Evolutionary conservation across 1,140 invertebrate species (phyloP), one percentile per base, ranked within the genome.

Genomic region (Microplitis mediator): DNA sequence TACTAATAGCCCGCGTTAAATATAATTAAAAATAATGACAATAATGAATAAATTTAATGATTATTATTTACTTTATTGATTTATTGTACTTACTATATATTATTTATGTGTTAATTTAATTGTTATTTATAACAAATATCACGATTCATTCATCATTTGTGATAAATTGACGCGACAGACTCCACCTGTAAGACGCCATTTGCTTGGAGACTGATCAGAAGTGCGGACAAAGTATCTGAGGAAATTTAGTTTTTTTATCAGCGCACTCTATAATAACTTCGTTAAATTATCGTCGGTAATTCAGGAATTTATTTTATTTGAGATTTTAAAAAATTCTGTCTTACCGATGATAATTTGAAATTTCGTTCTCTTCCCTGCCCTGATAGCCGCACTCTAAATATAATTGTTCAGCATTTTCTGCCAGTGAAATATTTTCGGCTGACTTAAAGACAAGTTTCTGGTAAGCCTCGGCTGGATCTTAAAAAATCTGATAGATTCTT

Each of bases 111-210:
- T 75, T 67, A 74, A 80, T 85, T 84, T 61, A 75, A 63, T 35
- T 52, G 65, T 75, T 80, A 82, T 80, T 76, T 80, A 81, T 79
- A 16, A 78, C 76, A 65, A 75, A 79, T 82, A 68, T 78, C 78
- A 81, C 69, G 80, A 83, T 87, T 87, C 86, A 87, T 83, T 87
- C 86, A 87, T 87, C 76, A 86, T 84, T 86, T 85, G 74, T 78
- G 75, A 77, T 45, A 83, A 85, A 78, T 83, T 82, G 81, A 83
- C 80, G 83, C 82, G 83, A 85, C 82, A 81, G 84, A 82, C 82
- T 87, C 85, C 82, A 86, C 81, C 84, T 80, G 79, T 80, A 74
- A 79, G 85, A 87, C 86, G 85, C 85, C 86, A 87, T 87, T 87
- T 87, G 81, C 84, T 86, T 81, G 75, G 61, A 69, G 71, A 74